Evolutionary conservation across 2,113 vertebrate genomes (phyloP).

Genomic region (Gadus chalcogrammus): DNA sequence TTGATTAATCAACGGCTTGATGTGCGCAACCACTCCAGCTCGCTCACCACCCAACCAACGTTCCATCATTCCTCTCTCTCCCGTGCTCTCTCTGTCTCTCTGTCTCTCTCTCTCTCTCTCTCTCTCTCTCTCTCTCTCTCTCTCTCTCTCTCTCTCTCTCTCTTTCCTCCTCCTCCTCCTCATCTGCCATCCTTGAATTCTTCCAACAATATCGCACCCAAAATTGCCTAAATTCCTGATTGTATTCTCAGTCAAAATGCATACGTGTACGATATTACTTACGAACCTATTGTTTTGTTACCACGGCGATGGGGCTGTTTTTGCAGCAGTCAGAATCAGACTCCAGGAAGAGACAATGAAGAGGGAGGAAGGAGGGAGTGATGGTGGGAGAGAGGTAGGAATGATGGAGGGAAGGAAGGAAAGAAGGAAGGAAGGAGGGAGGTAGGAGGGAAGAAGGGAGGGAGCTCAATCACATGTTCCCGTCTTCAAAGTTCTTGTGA

Average conservation of each 20-base stretch:
- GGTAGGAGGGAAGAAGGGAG: background rate
- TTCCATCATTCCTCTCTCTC: background rate
- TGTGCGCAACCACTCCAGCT: background rate
- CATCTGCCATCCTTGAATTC: too few relatives aligned
- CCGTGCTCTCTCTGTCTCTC: too few relatives aligned
- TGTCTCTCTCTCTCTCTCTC: background rate
- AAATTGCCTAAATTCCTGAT: background rate
- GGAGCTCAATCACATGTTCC: background rate
- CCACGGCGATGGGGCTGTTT: conserved; percentile 10
- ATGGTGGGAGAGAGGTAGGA: background rate
- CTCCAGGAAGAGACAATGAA: background rate
- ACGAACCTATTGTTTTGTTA: background rate
- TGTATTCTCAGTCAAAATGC: too few relatives aligned
- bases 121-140: background rate
- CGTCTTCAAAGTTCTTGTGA: conserved; percentile 23
- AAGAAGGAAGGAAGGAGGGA: too few relatives aligned
- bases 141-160: background rate
- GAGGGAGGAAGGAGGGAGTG: too few relatives aligned
- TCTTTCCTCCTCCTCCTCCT: background rate
- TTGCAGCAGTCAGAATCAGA: conserved; percentile 11
- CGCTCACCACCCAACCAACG: too few relatives aligned
- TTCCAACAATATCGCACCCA: background rate
- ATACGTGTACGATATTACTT: too few relatives aligned
- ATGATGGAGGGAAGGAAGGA: too few relatives aligned
- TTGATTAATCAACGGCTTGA: background rate